Evolutionary conservation across 2,113 vertebrate genomes (phyloP).

Genomic region (Mungos mungo): DNA sequence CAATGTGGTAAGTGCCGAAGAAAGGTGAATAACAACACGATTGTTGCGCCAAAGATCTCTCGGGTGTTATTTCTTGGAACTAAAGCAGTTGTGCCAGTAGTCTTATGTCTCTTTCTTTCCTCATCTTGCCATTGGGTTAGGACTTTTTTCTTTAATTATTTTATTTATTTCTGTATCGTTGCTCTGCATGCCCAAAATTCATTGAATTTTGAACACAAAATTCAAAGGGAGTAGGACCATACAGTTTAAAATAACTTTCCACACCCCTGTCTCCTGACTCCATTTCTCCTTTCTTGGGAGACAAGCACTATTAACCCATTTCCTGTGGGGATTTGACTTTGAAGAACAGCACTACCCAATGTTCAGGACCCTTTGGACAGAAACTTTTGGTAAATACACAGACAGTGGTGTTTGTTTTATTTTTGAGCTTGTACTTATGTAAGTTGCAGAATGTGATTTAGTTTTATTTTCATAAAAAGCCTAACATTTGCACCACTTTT

Average conservation of each 20-base stretch:
- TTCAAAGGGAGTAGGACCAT: background rate
- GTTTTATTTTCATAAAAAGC: slow-evolving; percentile 30
- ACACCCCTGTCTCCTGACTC: background rate
- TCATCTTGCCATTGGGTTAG: background rate
- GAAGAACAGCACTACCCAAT: background rate
- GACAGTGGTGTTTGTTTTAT: background rate
- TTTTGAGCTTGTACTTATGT: background rate
- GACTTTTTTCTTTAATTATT: background rate
- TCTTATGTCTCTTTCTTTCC: background rate
- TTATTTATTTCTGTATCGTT: slow-evolving; percentile 21
- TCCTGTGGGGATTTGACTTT: background rate
- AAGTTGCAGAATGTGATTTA: background rate
- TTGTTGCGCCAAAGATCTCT: background rate
- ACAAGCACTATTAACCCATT: background rate
- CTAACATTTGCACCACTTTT: background rate
- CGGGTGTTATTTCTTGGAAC: background rate
- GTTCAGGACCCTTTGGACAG: background rate
- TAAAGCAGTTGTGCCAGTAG: background rate
- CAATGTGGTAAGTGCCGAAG: background rate
- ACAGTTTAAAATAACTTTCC: background rate
- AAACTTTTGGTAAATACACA: background rate
- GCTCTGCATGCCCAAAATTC: background rate
- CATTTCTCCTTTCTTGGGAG: background rate
- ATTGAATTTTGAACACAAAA: background rate
- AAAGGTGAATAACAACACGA: background rate